Conservation (phyloP, 2,113 vertebrate species). For the Fukomys damarensis region DNA sequence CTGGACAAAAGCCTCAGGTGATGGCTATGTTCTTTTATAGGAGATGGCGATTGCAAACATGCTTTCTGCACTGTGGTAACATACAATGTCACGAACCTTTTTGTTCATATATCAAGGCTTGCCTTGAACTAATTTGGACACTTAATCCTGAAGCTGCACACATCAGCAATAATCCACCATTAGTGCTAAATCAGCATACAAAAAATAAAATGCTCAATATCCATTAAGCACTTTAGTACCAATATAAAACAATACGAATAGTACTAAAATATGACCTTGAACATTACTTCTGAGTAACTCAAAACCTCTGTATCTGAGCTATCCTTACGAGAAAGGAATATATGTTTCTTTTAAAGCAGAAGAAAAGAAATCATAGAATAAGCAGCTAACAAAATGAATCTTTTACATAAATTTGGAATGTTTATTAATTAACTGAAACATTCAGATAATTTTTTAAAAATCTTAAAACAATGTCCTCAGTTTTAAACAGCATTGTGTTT, state of each 20-base stretch:
- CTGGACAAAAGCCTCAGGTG: constrained; percentile 4
- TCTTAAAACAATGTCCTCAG: background rate
- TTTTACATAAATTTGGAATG: background rate
- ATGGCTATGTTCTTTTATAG: background rate
- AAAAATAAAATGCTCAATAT: constrained; percentile 72
- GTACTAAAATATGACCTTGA: constrained; percentile 68
- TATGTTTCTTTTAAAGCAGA: background rate
- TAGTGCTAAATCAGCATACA: constrained; percentile 64
- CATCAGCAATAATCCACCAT: constrained; percentile 75
- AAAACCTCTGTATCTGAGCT: background rate
- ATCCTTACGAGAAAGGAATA: background rate
- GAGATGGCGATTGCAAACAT: background rate
- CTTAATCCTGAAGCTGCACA: constrained; percentile 66
- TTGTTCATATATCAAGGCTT: constrained; percentile 14
- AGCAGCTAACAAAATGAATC: background rate
- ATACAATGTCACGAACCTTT: background rate
- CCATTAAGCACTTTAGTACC: constrained; percentile 72
- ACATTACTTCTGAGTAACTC: constrained; percentile 52
- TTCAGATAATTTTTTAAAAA: background rate
- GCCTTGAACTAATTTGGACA: constrained; percentile 63
- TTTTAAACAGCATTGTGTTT: background rate
- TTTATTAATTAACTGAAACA: background rate
- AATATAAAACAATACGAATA: constrained; percentile 58
- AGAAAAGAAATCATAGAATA: background rate
- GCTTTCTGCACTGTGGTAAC: background rate